Evolutionary conservation across 2,797 vertebrate species (phyloP).

Genomic region (Megalops cyprinoides): DNA sequence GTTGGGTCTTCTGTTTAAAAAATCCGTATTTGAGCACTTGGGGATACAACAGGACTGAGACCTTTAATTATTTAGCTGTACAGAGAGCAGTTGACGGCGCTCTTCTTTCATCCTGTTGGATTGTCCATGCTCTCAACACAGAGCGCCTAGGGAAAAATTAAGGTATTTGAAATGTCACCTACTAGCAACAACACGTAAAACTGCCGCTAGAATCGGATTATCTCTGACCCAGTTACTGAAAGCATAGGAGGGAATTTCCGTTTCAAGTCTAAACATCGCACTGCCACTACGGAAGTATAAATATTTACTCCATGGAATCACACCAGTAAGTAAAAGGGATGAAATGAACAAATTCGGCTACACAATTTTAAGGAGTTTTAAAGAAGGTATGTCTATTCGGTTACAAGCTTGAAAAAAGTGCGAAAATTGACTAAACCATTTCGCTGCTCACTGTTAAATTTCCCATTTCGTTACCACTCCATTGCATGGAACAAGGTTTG

Average conservation of each 20-base stretch:
- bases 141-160: conserved; percentile 11
- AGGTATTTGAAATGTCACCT: conserved; percentile 9
- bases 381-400: background rate
- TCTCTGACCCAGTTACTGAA: background rate
- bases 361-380: background rate
- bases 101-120: conserved; percentile 57
- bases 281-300: background rate
- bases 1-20: conserved; percentile 44
- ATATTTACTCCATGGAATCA: background rate
- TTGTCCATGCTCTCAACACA: conserved; percentile 47
- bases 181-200: conserved; percentile 31
- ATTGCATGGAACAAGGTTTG: background rate
- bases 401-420: background rate
- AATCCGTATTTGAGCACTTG: conserved; percentile 2
- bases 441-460: background rate
- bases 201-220: conserved; percentile 39
- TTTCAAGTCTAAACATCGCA: background rate
- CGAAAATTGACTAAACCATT: no score
- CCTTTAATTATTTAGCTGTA: conserved; percentile 49
- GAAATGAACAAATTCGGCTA: background rate
- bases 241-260: conserved; percentile 30
- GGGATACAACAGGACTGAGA: conserved; percentile 29
- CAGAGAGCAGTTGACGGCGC: conserved; percentile 38
- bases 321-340: background rate
- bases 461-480: background rate